Conservation (phyloP, 2,888 invertebrate species). For the Andrena chrysosceles region DNA sequence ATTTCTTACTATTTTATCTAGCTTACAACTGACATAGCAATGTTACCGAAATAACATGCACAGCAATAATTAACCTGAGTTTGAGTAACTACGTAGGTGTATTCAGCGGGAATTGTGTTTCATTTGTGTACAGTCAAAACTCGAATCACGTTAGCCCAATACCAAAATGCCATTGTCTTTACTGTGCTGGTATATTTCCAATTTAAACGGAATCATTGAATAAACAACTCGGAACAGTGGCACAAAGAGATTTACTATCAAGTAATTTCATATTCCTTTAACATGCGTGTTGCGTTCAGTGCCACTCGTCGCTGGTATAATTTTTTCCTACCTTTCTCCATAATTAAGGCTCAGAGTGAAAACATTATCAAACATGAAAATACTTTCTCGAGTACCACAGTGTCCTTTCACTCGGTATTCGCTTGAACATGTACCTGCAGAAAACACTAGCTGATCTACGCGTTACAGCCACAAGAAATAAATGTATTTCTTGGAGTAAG, state of each 20-base stretch:
- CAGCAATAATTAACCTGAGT: conserved; percentile 25
- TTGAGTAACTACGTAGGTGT: conserved; percentile 18
- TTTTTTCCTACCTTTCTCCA: neutral
- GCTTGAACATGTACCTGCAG: neutral
- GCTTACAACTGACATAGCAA: neutral
- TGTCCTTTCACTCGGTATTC: neutral
- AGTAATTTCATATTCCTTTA: conserved; percentile 30
- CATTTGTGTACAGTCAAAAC: conserved; percentile 34
- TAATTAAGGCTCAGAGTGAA: neutral
- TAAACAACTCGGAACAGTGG: conserved; percentile 20
- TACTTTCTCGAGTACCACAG: neutral
- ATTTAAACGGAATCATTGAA: conserved; percentile 48
- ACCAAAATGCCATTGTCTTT: conserved; percentile 49
- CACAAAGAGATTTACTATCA: conserved; percentile 20
- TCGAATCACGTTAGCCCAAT: conserved; percentile 41
- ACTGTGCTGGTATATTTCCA: conserved; percentile 36
- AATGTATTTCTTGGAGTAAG: too few relatives aligned
- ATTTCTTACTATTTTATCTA: neutral
- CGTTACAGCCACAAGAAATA: too few relatives aligned
- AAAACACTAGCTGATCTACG: neutral
- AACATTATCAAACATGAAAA: neutral
- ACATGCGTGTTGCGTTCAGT: neutral
- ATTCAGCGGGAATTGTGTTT: conserved; percentile 6
- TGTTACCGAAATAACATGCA: neutral
- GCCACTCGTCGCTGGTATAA: neutral